Conservation (phyloP, 2,113 vertebrate species). For the Neopipo cinnamomea region DNA sequence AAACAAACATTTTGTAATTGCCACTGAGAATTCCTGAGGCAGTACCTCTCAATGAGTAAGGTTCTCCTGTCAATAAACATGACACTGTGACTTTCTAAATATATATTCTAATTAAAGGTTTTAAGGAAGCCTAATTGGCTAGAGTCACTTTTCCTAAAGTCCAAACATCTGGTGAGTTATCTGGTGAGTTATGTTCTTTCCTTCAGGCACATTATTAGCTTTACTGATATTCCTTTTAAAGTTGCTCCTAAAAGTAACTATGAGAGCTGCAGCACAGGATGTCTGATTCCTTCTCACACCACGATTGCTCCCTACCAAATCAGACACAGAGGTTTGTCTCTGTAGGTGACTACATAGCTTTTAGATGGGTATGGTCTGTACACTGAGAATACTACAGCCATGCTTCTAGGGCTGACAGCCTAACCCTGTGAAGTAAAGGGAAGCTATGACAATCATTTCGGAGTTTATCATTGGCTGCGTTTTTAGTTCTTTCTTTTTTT, state of each 20-base stretch:
- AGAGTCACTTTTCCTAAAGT: not conserved
- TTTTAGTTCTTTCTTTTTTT: not conserved
- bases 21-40: not conserved
- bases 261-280: not conserved
- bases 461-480: not conserved
- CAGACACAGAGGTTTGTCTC: not conserved
- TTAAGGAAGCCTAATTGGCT: not conserved
- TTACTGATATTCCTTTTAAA: not conserved
- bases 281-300: not conserved
- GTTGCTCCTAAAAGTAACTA: not conserved
- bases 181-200: not conserved
- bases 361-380: not conserved
- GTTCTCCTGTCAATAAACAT: not conserved
- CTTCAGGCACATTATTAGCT: not conserved
- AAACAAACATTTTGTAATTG: not conserved
- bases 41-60: not conserved
- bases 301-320: not conserved
- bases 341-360: not conserved
- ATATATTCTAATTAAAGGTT: not conserved
- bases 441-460: not conserved
- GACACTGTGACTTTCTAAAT: not conserved
- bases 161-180: not conserved
- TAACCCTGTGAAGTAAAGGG: not conserved
- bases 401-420: not conserved
- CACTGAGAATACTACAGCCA: not conserved